phyloP scores from a whole-genome alignment of 2,797 vertebrate species.

The Gadopsis marmoratus region DNA sequence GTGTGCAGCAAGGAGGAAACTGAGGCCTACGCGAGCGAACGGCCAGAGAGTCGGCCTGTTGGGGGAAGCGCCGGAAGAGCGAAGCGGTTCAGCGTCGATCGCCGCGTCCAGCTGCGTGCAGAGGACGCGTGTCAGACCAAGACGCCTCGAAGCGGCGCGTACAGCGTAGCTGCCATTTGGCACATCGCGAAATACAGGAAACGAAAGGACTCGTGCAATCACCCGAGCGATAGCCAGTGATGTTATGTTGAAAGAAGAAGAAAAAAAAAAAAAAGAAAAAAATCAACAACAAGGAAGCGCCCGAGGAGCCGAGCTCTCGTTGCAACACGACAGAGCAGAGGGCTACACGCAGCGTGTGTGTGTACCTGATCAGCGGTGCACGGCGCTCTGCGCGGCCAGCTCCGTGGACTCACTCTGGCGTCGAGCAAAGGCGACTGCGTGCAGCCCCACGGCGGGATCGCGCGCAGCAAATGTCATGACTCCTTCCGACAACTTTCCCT shows the following conservation, averaged over 20 bases:
- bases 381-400: slow-evolving; percentile 64
- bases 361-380: slow-evolving; percentile 70
- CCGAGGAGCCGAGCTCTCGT: neutral
- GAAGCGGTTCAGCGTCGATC: too few relatives aligned
- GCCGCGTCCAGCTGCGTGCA: slow-evolving; percentile 34
- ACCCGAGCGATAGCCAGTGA: slow-evolving; percentile 68
- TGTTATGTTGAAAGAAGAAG: slow-evolving; percentile 66
- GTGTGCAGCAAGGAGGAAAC: slow-evolving; percentile 69
- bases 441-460: slow-evolving; percentile 75
- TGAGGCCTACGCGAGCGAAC: slow-evolving; percentile 66
- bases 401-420: slow-evolving; percentile 76
- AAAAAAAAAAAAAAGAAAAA: neutral
- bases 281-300: slow-evolving; percentile 70
- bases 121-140: slow-evolving; percentile 9
- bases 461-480: slow-evolving; percentile 83
- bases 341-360: slow-evolving; percentile 20
- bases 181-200: slow-evolving; percentile 88
- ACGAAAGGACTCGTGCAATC: slow-evolving; percentile 78
- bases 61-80: neutral
- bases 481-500: slow-evolving; percentile 79
- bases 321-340: slow-evolving; percentile 26
- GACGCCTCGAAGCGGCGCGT: slow-evolving; percentile 50
- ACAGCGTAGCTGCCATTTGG: slow-evolving; percentile 78
- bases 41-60: slow-evolving; percentile 4
- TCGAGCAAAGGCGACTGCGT: slow-evolving; percentile 82